Evolutionary conservation across 2,113 vertebrate species (phyloP), one percentile per base, ranked within the genome.

Genomic region (Equus quagga): DNA sequence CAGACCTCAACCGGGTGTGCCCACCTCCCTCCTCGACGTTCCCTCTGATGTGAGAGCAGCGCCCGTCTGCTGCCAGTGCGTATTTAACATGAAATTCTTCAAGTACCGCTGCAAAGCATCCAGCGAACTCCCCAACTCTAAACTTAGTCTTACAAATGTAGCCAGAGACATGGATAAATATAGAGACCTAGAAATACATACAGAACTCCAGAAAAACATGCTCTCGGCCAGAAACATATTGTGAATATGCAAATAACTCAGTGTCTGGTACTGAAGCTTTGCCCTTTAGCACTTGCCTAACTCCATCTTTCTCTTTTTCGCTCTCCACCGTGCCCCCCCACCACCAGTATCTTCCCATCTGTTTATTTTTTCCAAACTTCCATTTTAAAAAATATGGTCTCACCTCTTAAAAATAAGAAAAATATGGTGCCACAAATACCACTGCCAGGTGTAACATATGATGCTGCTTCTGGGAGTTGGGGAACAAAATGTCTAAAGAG

Each of bases 211-310:
- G 97, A 94, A 98, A 99, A 98, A 98, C 98, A 97, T 98, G 98
- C 98, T 98, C 98, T 98, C 79, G 98, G 98, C 99, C 98, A 99
- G 98, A 99, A 99, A 97, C 98, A 99, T 99, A 99, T 98, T 99
- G 98, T 98, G 98, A 98, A 98, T 98, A 99, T 99, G 98, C 98
- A 99, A 99, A 99, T 99, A 98, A 94, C 97, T 58, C 73, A 8
- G 88, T 98, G 99, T 99, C 99, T 99, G 98, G 96, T 98, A 97
- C 98, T 96, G 97, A 98, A 98, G 98, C 95, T 98, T 98, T 99
- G 98, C 98, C 98, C 98, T 99, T 99, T 99, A 98, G 97, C 98
- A 98, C 98, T 98, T 97, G 92, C 96, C 98, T 98, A 97, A 93
- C 96, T 98, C 91, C 97, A 97, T 98, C 98, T 98, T 97, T 97